Base-by-base conservation (phyloP, 2,113 vertebrate genomes). In the Centropus bengalensis region DNA sequence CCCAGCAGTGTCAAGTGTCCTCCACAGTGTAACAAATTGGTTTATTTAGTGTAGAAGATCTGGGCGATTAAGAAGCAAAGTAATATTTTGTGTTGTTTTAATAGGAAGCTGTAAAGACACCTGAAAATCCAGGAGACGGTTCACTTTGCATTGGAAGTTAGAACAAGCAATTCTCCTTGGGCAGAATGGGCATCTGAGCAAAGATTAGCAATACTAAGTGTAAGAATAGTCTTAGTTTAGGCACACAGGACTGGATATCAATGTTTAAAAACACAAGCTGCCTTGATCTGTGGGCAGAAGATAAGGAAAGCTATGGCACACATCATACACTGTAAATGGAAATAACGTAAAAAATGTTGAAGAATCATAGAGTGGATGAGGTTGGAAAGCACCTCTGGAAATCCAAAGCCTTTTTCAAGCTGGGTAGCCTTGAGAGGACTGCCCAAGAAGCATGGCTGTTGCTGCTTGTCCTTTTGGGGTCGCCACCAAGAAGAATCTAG, bases 371-470 rank as follows among this genome's bases (percentile, higher is more conserved):
- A 51, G 30, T 4, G 22, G 30, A 14, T 51, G 69, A 55, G 58
- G 36, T 30, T 92, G 45, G 30, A 81, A 33, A 20, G 45, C 20
- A 16, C 2, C 16, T 74, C 44, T 69, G 75, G 80, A 71, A 58
- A 71, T 68, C 14, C 27, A 58, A 16, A 6, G 1, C 4, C 3
- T 5, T 40, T 70, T 21, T 64, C 6, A n/a, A 26, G 0, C 6
- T 0, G 2, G 54, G 45, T 30, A 55, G 32, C 10, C 3, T 59
- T 1, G 5, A 69, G 27, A 0, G 0, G 14, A 10, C 49, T 60
- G 27, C 36, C 47, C 56, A 32, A 55, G 47, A 20, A 21, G 33
- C 6, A 0, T 49, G 58, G 20, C 32, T 5, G 0, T n/a, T 77
- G 42, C 64, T 63, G 10, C 15, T 64, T 22, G 30, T 44, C 44